Percentiles rank a stretch among this genome's conserved stretches.
Conservation (phyloP, 2,797 vertebrate genomes). For the Phoebastria nigripes region DNA sequence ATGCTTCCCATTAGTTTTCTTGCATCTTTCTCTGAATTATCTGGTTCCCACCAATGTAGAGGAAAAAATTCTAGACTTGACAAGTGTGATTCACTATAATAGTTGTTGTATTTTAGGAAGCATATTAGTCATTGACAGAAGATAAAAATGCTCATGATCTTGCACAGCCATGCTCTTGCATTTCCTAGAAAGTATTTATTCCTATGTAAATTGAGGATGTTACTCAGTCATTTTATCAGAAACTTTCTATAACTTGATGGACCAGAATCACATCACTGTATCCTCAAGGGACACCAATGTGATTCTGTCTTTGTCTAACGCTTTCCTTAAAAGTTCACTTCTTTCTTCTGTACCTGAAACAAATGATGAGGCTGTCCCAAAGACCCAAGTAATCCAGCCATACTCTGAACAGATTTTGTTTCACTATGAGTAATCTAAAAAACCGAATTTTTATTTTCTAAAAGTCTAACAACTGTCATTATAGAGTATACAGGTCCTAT, state of each 20-base stretch:
- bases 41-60: neutral
- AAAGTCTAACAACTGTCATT: neutral
- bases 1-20: neutral
- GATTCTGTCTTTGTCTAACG: neutral
- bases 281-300: neutral
- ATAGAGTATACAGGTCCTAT: neutral
- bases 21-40: neutral
- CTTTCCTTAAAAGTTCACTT: neutral
- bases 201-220: neutral
- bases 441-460: neutral
- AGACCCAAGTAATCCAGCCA: neutral
- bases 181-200: neutral
- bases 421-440: neutral
- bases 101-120: neutral
- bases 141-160: neutral
- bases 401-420: neutral
- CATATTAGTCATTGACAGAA: neutral
- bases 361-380: neutral
- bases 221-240: neutral
- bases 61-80: neutral
- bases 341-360: neutral
- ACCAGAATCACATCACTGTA: neutral
- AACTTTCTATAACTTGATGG: neutral
- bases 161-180: neutral
- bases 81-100: neutral